Evolutionary conservation across 1,140 invertebrate genomes (phyloP).

Genomic region (Drosophila kanapiae): DNA sequence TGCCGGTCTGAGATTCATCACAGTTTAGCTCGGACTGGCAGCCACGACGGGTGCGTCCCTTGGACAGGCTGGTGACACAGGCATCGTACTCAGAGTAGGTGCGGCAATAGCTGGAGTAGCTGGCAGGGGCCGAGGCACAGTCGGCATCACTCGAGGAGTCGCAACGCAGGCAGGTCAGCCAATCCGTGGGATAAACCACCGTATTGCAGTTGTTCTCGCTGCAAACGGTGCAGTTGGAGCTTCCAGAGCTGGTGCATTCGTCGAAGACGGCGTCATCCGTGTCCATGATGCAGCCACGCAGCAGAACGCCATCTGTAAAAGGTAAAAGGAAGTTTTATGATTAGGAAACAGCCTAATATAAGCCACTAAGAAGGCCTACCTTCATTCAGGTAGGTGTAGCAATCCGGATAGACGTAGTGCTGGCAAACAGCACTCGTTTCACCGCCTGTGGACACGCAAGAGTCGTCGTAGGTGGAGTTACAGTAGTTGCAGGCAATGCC

Average conservation of each 20-base stretch:
- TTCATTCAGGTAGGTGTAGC: conserved; percentile 42
- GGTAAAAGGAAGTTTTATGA: neutral
- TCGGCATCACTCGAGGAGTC: conserved; percentile 56
- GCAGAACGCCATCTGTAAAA: conserved; percentile 53
- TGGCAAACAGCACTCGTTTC: neutral
- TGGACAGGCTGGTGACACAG: conserved; percentile 63
- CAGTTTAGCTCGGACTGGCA: conserved; percentile 69
- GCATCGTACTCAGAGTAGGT: conserved; percentile 47
- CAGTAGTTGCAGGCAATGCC: conserved; percentile 43
- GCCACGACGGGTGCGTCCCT: conserved; percentile 65
- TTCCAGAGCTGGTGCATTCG: conserved; percentile 51
- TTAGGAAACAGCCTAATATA: neutral
- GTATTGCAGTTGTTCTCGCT: conserved; percentile 58
- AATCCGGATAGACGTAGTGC: conserved; percentile 59
- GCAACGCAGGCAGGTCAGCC: conserved; percentile 68
- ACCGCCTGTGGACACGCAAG: conserved; percentile 27
- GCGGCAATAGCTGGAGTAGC: conserved; percentile 55
- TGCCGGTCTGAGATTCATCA: conserved; percentile 48
- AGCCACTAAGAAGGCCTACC: conserved; percentile 28
- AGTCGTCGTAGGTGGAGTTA: conserved; percentile 30
- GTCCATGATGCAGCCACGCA: conserved; percentile 67
- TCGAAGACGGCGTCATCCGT: conserved; percentile 59
- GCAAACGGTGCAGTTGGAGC: conserved; percentile 53
- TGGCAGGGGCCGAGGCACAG: conserved; percentile 49
- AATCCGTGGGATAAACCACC: conserved; percentile 56